Evolutionary conservation across 2,113 vertebrate species (phyloP).

Genomic region (Phainopepla nitens): DNA sequence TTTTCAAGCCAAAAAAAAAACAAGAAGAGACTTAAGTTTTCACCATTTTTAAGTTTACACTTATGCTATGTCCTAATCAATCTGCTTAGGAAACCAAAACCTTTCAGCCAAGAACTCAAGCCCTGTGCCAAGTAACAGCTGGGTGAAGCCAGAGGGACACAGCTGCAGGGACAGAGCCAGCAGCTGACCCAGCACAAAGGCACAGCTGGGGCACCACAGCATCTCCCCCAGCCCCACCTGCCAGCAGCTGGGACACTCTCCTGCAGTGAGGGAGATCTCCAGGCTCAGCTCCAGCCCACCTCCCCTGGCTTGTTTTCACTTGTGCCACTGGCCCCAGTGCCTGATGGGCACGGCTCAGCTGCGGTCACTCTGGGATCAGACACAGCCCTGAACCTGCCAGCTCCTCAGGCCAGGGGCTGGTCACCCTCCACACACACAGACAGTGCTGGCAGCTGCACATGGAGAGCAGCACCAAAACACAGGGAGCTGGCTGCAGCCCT

Average conservation of each 20-base stretch:
- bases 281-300: not conserved
- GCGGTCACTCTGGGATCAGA: fast-evolving
- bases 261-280: not conserved
- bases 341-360: not conserved
- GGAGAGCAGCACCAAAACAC: not conserved
- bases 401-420: not conserved
- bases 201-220: not conserved
- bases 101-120: not conserved
- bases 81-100: not conserved
- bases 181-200: fast-evolving
- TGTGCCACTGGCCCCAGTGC: fast-evolving
- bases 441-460: not conserved
- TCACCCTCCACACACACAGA: fast-evolving
- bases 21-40: not conserved
- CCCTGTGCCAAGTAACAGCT: not conserved
- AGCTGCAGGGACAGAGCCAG: not conserved
- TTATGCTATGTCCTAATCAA: not conserved
- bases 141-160: fast-evolving
- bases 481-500: not conserved
- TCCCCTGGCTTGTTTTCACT: not conserved
- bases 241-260: not conserved
- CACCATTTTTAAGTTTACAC: not conserved
- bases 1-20: not conserved
- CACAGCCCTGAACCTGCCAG: not conserved
- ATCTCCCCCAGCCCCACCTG: fast-evolving